Percentiles rank a stretch among this genome's conserved stretches.
phyloP scores from a whole-genome alignment of 2,113 vertebrate species.

The Pelvicachromis taeniatus region DNA sequence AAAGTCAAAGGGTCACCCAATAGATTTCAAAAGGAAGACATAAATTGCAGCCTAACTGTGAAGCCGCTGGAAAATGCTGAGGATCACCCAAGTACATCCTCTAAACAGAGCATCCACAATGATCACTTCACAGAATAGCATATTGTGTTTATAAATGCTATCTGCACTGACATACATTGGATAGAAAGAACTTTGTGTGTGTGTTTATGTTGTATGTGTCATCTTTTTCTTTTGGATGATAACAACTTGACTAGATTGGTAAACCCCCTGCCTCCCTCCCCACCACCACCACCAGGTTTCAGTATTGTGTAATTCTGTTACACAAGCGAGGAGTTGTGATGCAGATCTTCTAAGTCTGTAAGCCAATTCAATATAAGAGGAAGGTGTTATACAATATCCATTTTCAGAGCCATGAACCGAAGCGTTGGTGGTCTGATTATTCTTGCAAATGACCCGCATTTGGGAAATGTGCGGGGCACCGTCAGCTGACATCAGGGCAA shows the following conservation, averaged over 20 bases:
- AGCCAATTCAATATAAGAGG: conserved; percentile 13
- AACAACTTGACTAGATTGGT: conserved; percentile 5
- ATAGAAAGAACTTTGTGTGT: neutral
- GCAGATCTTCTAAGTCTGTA: conserved; percentile 15
- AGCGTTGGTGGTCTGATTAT: neutral
- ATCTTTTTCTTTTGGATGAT: neutral
- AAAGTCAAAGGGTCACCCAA: neutral
- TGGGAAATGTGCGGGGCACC: neutral
- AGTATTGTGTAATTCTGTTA: conserved; percentile 53
- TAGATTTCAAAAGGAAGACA: neutral
- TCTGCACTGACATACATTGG: neutral
- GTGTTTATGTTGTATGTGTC: neutral
- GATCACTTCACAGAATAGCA: neutral
- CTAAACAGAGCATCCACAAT: neutral
- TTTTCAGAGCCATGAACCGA: neutral
- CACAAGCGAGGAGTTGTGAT: conserved; percentile 33
- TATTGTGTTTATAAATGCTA: neutral
- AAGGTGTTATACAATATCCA: conserved; percentile 35
- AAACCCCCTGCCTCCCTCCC: neutral
- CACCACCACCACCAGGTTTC: neutral
- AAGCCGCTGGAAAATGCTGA: neutral
- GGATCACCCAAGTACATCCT: neutral
- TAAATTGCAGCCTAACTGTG: neutral
- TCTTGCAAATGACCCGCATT: neutral
- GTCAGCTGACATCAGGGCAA: neutral